These are phyloP conservation scores for Drosophila chauvacae DNA, from an alignment of 1,140 invertebrate genomes.

Conservation along the genomic window DNA sequence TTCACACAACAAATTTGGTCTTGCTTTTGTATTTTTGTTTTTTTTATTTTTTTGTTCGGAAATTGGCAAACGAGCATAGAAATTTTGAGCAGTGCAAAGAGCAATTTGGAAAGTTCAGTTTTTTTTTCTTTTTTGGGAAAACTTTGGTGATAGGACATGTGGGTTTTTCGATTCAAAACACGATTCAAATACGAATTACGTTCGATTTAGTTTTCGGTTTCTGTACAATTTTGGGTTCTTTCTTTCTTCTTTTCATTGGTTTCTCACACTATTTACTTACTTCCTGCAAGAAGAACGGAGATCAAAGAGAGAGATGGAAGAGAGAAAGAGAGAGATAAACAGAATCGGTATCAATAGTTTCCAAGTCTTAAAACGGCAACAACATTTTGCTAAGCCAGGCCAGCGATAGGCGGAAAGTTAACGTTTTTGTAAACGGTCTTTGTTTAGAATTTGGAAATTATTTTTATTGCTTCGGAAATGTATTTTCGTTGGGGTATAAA, in stretches of 20 bases:
- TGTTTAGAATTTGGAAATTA: slow-evolving; percentile 50
- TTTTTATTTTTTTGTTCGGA: slow-evolving; percentile 19
- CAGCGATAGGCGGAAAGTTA: slow-evolving; percentile 76
- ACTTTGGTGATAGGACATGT: slow-evolving; percentile 30
- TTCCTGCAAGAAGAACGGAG: slow-evolving; percentile 78
- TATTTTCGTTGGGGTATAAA: slow-evolving; percentile 35
- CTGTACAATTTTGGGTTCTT: slow-evolving; percentile 32
- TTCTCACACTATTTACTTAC: slow-evolving; percentile 77
- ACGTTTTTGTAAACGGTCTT: slow-evolving; percentile 52
- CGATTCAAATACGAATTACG: slow-evolving; percentile 48
- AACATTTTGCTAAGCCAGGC: slow-evolving; percentile 74
- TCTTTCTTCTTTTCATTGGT: slow-evolving; percentile 54
- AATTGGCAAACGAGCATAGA: slow-evolving; percentile 49
- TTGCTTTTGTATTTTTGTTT: slow-evolving; percentile 3
- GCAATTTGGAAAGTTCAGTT: slow-evolving; percentile 18
- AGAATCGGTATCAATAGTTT: slow-evolving; percentile 71
- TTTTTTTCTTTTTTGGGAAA: slow-evolving; percentile 1
- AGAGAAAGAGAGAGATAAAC: slow-evolving; percentile 71
- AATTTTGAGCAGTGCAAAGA: slow-evolving; percentile 31
- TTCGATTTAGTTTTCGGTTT: slow-evolving; percentile 10
- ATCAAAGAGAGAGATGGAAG: slow-evolving; percentile 58
- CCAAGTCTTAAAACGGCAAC: slow-evolving; percentile 67
- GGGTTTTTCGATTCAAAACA: slow-evolving; percentile 13
- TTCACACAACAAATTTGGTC: slow-evolving; percentile 23
- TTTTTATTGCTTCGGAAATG: slow-evolving; percentile 51